Evolutionary conservation across 2,797 vertebrate species (phyloP).

Genomic region (Premnoplex brunnescens): DNA sequence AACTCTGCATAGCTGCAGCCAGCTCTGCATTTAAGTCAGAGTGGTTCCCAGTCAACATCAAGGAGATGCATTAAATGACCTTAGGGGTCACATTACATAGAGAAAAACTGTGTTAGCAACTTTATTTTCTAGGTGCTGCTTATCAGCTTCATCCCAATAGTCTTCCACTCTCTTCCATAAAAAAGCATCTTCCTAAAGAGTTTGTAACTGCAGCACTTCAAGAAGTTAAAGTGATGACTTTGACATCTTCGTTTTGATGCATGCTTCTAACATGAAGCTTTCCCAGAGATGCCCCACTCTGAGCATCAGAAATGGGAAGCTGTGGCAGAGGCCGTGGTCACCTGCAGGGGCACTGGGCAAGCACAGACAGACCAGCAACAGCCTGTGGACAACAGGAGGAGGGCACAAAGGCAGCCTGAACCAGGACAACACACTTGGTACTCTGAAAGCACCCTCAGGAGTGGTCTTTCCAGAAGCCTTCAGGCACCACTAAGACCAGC

Average conservation of each 20-base stretch:
- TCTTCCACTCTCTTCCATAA: not conserved
- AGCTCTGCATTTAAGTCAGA: not conserved
- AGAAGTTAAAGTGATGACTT: not conserved
- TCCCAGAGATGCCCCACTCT: not conserved
- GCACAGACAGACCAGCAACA: not conserved
- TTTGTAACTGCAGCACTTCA: not conserved
- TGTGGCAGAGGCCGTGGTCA: not conserved
- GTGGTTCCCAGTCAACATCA: not conserved
- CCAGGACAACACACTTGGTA: not conserved
- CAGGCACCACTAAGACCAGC: not conserved
- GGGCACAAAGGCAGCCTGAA: not conserved
- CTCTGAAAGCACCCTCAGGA: not conserved
- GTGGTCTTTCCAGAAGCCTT: not conserved
- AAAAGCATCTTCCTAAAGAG: not conserved
- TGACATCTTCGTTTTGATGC: not conserved
- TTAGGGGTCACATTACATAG: not conserved
- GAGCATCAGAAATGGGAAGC: not conserved
- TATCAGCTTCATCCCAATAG: not conserved
- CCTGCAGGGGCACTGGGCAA: not conserved
- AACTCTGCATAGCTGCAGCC: not conserved
- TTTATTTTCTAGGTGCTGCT: not conserved
- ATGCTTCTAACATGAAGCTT: not conserved
- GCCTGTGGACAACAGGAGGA: not conserved
- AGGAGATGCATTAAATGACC: not conserved
- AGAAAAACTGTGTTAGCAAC: not conserved